Conservation (phyloP, 2,113 vertebrate genomes). For the Hystrix brachyura region DNA sequence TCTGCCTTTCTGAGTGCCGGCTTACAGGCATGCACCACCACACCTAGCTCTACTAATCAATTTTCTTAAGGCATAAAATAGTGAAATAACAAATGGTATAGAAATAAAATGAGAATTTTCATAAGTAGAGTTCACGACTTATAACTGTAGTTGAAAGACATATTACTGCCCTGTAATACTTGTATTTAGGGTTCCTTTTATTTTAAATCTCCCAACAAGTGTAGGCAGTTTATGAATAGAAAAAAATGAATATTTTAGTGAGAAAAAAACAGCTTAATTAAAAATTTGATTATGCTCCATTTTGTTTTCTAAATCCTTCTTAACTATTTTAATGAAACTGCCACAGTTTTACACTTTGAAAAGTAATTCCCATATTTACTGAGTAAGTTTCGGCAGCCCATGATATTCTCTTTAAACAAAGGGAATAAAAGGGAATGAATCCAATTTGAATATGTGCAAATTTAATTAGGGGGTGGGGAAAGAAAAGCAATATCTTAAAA, state of each 20-base stretch:
- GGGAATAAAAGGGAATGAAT: not conserved
- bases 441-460: not conserved
- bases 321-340: conserved; percentile 46
- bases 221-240: not conserved
- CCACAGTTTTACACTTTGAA: conserved; percentile 12
- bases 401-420: conserved; percentile 9
- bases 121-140: not conserved
- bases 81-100: not conserved
- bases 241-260: not conserved
- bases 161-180: not conserved
- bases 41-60: not conserved
- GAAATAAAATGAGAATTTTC: not conserved
- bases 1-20: not conserved
- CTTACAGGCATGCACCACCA: not conserved
- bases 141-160: not conserved
- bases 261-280: conserved; percentile 10
- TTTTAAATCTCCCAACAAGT: conserved; percentile 43
- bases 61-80: conserved; percentile 51
- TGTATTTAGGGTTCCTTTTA: not conserved
- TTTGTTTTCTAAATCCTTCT: conserved; percentile 36
- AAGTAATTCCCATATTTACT: not conserved
- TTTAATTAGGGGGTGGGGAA: not conserved
- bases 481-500: conserved; percentile 54
- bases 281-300: not conserved
- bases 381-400: not conserved